These are phyloP conservation scores for Berghia stephanieae DNA, from an alignment of 1,140 invertebrate genomes.

Conservation along the genomic window DNA sequence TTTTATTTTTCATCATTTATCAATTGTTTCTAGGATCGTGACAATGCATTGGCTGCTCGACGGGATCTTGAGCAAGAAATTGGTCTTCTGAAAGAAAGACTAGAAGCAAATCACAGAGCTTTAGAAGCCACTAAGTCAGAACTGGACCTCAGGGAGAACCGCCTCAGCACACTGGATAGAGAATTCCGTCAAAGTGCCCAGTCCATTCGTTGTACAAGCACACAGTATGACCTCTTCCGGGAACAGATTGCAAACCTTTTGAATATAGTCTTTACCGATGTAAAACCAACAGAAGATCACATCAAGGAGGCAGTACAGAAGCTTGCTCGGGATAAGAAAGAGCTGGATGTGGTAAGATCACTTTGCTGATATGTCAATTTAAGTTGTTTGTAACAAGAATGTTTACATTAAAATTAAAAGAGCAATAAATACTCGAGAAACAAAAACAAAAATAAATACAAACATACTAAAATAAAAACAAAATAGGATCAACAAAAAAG, in stretches of 20 bases:
- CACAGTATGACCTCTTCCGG: constrained; percentile 52
- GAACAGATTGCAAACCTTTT: constrained; percentile 60
- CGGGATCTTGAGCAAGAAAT: constrained; percentile 58
- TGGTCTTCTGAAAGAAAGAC: constrained; percentile 57
- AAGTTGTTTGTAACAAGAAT: no score
- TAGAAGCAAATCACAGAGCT: constrained; percentile 58
- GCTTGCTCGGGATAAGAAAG: constrained; percentile 42
- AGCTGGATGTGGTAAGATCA: constrained; percentile 54
- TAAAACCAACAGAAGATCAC: constrained; percentile 56
- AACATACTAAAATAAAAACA: no score
- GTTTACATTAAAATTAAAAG: no score
- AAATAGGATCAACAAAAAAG: no score
- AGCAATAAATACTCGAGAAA: no score
- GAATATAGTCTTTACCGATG: constrained; percentile 44
- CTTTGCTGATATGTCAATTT: no score
- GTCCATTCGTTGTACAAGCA: constrained; percentile 42
- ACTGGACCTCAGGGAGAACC: constrained; percentile 55
- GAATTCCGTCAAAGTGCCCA: constrained; percentile 48
- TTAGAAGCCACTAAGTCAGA: constrained; percentile 59
- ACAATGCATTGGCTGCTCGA: constrained; percentile 53
- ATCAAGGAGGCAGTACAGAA: constrained; percentile 53
- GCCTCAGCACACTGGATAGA: constrained; percentile 45
- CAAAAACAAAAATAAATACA: no score
- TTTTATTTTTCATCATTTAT: no score
- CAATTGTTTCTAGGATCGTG: constrained; percentile 56